Percentiles rank a stretch among this genome's conserved stretches.
phyloP scores from a whole-genome alignment of 2,888 invertebrate species.

The Dexiosoma caninum region DNA sequence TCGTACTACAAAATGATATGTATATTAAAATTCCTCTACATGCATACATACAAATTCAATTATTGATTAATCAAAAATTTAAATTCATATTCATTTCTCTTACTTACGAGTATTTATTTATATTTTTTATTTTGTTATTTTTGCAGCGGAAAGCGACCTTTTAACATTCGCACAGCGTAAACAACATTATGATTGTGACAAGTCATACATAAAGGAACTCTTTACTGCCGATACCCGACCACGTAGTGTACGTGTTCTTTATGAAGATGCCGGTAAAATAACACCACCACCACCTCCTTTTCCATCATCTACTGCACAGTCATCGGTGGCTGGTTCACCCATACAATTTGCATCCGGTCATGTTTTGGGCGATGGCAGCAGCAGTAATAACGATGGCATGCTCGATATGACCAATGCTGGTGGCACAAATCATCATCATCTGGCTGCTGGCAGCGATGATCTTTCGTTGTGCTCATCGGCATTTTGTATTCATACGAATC shows the following conservation, averaged over 20 bases:
- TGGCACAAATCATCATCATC: constrained; percentile 56
- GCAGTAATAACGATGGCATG: constrained; percentile 67
- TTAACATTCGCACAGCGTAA: constrained; percentile 89
- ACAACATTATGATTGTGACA: constrained; percentile 86
- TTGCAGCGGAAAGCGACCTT: constrained; percentile 95
- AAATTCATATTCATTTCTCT: constrained; percentile 10
- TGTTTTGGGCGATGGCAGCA: constrained; percentile 66
- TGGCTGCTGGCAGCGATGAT: constrained; percentile 78
- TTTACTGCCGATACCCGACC: constrained; percentile 88
- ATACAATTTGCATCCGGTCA: constrained; percentile 64
- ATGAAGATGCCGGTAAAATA: constrained; percentile 85
- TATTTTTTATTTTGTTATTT: constrained; percentile 69
- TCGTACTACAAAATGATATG: neutral
- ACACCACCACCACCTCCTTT: constrained; percentile 78
- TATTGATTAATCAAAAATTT: constrained; percentile 42
- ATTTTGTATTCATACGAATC: constrained; percentile 83
- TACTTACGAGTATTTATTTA: too few species aligned
- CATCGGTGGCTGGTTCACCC: constrained; percentile 58
- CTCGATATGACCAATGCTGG: constrained; percentile 63
- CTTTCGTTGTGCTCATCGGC: constrained; percentile 90
- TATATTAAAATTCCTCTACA: neutral
- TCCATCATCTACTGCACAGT: constrained; percentile 72
- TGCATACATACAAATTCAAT: too few species aligned
- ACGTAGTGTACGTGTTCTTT: constrained; percentile 85
- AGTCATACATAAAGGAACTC: constrained; percentile 84